Evolutionary conservation across 2,797 vertebrate species (phyloP).

Genomic region (Sebastes glaucus): DNA sequence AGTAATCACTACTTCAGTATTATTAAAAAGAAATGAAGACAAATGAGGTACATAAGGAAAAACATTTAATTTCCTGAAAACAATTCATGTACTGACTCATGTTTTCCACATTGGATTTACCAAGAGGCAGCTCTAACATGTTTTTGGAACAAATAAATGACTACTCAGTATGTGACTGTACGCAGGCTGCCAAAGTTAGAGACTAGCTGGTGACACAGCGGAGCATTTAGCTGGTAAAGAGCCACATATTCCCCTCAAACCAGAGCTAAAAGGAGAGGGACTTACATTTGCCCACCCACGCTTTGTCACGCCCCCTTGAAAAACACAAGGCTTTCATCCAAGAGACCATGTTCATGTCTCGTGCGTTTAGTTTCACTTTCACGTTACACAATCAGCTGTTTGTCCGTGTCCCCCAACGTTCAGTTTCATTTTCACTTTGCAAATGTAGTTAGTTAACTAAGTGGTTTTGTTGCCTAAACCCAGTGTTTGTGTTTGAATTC

Average conservation of each 20-base stretch:
- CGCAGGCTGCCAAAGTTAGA: not conserved
- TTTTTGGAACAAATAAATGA: not conserved
- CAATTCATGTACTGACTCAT: not conserved
- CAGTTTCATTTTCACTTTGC: too few relatives aligned
- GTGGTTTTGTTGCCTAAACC: too few relatives aligned
- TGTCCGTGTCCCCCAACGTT: too few relatives aligned
- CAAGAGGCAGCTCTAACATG: not conserved
- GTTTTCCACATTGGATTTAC: not conserved
- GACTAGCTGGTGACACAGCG: too few relatives aligned
- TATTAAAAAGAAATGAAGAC: not conserved
- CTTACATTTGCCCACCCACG: rapidly evolving
- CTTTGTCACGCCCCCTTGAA: too few relatives aligned
- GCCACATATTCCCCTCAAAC: not conserved
- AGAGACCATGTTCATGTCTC: too few relatives aligned
- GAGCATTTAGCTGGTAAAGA: not conserved
- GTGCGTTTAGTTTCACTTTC: too few relatives aligned
- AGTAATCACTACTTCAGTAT: not conserved
- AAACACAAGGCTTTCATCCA: too few relatives aligned
- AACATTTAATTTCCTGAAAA: not conserved
- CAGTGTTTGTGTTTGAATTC: too few relatives aligned
- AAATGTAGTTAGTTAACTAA: too few relatives aligned
- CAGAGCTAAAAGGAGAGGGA: not conserved
- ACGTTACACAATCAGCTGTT: too few relatives aligned
- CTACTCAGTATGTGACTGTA: not conserved
- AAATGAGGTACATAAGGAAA: not conserved